These are phyloP conservation scores for Eremobia ochroleuca DNA, from an alignment of 2,888 invertebrate species.

Conservation along the genomic window DNA sequence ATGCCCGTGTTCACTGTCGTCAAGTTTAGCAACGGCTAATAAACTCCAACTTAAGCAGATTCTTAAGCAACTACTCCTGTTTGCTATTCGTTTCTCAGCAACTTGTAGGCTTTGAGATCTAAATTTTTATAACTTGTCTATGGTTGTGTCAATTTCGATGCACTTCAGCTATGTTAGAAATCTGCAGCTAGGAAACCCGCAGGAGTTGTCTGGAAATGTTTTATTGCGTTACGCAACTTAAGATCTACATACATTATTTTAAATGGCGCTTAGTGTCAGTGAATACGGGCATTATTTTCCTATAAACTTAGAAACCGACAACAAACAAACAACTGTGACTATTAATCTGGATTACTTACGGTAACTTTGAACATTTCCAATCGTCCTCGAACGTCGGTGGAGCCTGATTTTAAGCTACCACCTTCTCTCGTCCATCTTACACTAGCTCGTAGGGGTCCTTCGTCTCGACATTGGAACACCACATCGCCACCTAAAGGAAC, in stretches of 20 bases:
- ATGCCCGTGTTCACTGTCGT: not conserved
- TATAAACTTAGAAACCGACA: not conserved
- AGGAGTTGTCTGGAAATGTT: not conserved
- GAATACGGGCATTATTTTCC: not conserved
- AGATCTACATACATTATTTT: not conserved
- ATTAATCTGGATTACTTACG: constrained; percentile 79
- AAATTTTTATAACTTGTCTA: not conserved
- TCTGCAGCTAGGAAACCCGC: not conserved
- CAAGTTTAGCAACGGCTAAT: no score
- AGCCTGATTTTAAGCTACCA: constrained; percentile 94
- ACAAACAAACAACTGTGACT: not conserved
- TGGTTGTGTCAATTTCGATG: not conserved
- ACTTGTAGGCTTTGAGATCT: no score
- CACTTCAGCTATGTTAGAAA: not conserved
- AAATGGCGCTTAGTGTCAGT: not conserved
- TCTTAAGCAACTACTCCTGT: not conserved
- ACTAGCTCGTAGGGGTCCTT: constrained; percentile 94
- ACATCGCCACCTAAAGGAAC: constrained; percentile 95
- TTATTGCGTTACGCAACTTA: not conserved
- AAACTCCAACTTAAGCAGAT: not conserved
- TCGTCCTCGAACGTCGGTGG: constrained; percentile 94
- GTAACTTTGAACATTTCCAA: constrained; percentile 96
- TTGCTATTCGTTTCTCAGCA: not conserved
- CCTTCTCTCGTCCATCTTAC: constrained; percentile 95
- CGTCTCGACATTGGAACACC: constrained; percentile 98